Conservation (phyloP, 2,113 vertebrate genomes). For the Spizaetus ornatus region DNA sequence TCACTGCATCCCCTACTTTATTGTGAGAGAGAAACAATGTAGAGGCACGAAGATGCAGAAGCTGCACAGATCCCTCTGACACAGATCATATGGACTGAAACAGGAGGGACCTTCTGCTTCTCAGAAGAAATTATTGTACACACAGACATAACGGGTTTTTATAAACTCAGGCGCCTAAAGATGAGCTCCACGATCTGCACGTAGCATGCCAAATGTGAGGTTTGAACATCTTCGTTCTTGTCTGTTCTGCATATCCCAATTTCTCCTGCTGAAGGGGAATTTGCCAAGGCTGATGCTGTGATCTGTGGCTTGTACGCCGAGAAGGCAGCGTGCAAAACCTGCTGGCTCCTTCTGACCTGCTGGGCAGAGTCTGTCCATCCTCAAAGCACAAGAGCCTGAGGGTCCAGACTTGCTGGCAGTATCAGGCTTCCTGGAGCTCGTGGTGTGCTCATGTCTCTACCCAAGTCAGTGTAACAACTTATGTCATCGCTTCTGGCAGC, state of each 20-base stretch:
- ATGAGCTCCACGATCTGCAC: not conserved
- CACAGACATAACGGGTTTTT: rapidly evolving
- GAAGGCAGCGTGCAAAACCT: not conserved
- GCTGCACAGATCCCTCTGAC: not conserved
- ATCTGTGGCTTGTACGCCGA: not conserved
- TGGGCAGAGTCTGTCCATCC: slow-evolving; percentile 42
- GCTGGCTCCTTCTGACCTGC: slow-evolving; percentile 16
- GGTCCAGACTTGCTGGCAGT: not conserved
- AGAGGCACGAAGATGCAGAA: not conserved
- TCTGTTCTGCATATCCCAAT: not conserved
- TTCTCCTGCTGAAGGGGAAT: not conserved
- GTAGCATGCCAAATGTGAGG: not conserved
- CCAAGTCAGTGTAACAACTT: not conserved
- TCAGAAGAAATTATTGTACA: not conserved
- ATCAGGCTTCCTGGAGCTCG: not conserved
- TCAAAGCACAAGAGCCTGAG: not conserved
- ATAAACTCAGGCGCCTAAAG: not conserved
- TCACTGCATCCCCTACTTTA: not conserved
- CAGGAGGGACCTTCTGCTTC: not conserved
- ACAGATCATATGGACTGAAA: not conserved
- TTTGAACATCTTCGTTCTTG: not conserved
- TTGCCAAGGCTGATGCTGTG: slow-evolving; percentile 14
- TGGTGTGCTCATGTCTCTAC: not conserved
- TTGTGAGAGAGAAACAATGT: not conserved
- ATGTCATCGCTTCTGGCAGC: not conserved